phyloP scores from a whole-genome alignment of 2,797 vertebrate species.

The Squalus acanthias region DNA sequence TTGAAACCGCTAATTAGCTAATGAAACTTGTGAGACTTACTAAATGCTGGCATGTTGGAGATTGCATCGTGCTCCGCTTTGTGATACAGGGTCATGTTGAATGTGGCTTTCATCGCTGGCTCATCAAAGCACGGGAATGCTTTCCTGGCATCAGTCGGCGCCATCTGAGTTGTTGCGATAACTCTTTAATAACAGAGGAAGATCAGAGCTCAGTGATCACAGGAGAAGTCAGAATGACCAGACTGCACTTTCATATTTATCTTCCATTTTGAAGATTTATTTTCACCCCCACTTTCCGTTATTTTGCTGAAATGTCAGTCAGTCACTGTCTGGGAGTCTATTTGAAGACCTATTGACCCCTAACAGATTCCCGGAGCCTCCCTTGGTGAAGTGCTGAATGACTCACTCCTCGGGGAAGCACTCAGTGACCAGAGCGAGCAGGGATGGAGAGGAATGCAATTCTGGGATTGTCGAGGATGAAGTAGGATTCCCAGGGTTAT shows the following conservation, averaged over 20 bases:
- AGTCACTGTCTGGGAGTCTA: not conserved
- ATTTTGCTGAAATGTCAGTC: not conserved
- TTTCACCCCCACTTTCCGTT: not conserved
- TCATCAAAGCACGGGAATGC: constrained; percentile 92
- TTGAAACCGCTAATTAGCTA: not conserved
- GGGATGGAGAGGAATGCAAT: not conserved
- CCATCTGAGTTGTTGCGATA: constrained; percentile 89
- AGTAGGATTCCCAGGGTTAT: not conserved
- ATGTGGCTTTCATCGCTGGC: constrained; percentile 85
- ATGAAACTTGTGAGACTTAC: constrained; percentile 55
- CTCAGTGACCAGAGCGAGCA: not conserved
- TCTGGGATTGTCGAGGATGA: not conserved
- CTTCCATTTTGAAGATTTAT: not conserved
- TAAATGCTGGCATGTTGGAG: constrained; percentile 69
- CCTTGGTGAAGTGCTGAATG: not conserved
- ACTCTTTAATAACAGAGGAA: constrained; percentile 60
- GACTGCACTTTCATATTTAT: not conserved
- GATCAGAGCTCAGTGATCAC: not conserved
- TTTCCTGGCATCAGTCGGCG: constrained; percentile 77
- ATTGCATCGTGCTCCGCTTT: constrained; percentile 53
- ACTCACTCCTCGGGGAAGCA: not conserved
- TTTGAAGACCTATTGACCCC: not conserved
- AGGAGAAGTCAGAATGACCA: not conserved
- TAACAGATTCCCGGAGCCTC: not conserved
- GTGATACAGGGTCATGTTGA: constrained; percentile 71